Base-by-base conservation (phyloP, 2,888 invertebrate genomes). In the Ormia ochracea region DNA sequence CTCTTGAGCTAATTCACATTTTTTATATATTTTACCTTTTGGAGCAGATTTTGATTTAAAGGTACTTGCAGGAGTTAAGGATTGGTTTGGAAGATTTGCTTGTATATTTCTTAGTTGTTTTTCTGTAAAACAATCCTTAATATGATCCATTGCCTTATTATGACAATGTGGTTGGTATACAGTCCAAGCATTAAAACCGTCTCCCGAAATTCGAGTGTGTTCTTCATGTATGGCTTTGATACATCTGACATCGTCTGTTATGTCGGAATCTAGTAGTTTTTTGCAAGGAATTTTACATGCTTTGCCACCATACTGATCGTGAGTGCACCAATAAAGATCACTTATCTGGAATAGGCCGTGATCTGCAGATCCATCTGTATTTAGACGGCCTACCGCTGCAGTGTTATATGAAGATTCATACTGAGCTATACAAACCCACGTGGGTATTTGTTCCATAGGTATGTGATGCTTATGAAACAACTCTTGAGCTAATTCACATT, bases 261-360 rank as follows among this genome's bases (percentile, higher is more conserved):
- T 93, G 85, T 94, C 92, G 38, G 93, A 92, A 84, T 94, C 93
- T 36, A 92, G 91, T 26, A 94, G 89, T 0, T 91, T 91, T 0
- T 90, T 87, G 86, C 94, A 94, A 0, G 91, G 87, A 2, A 92
- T 85, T 9, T 92, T 92, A 85, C 94, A 94, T 0, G 91, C 93
- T 83, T 91, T 91, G 21, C 92, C 92, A 31, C 92, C 92, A 3
- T 87, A 87, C 1, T 87, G 88, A 41, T 91, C 91, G 21, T 89
- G 87, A 0, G 89, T 87, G 85, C 94, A 94, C 94, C 94, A 94
- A 86, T 91, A 94, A 45, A 92, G 88, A 85, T 94, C 92, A 85
- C 93, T 94, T 81, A 94, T 94, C 89, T 94, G 94, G 85, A 94
- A 92, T 56, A 94, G 86, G 6, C 94, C 94, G 86, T 94, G 94